Evolutionary conservation across 2,888 invertebrate genomes (phyloP).

Genomic region (Drosophila aldrichi): DNA sequence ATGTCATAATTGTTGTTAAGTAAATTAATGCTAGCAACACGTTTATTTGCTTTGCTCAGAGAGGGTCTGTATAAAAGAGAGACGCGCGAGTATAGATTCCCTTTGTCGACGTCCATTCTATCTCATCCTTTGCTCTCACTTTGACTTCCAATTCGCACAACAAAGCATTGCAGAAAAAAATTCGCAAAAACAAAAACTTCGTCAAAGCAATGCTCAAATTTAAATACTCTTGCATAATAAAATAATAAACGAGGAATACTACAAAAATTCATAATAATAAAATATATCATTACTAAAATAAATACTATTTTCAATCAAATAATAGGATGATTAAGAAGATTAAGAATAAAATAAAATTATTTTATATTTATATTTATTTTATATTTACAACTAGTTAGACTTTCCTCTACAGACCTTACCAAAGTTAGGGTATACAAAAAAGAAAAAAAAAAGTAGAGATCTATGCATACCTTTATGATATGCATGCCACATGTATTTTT

Average conservation of each 20-base stretch:
- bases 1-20: constrained; percentile 10
- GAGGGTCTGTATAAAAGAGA: not conserved
- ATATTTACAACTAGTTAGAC: not conserved
- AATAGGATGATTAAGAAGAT: no score
- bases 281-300: not conserved
- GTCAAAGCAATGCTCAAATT: not conserved
- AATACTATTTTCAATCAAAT: no score
- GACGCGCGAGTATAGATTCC: not conserved
- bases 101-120: not conserved
- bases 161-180: not conserved
- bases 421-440: not conserved
- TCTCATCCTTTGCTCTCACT: not conserved
- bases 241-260: no score
- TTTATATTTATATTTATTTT: no score
- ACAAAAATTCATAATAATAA: not conserved
- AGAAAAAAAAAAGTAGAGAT: not conserved
- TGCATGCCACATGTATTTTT: constrained; percentile 8
- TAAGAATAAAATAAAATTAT: no score
- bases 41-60: not conserved
- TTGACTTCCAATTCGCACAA: not conserved
- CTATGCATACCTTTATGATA: not conserved
- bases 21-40: constrained; percentile 5
- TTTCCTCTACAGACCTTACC: not conserved
- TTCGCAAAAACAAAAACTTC: not conserved
- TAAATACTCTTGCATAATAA: not conserved